Evolutionary conservation across 2,888 invertebrate genomes (phyloP).

Genomic region (Cantharis lateralis): DNA sequence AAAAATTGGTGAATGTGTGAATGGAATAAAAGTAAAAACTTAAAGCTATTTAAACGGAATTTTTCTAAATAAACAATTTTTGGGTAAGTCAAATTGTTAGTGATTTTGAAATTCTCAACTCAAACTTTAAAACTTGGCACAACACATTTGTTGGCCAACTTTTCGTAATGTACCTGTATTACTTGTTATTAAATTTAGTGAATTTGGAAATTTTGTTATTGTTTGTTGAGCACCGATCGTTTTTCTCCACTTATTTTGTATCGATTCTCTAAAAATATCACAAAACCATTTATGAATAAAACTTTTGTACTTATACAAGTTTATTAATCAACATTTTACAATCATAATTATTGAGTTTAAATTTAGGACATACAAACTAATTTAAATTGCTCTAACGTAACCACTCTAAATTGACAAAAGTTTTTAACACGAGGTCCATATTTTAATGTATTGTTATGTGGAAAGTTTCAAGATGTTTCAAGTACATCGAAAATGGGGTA

Average conservation of each 20-base stretch:
- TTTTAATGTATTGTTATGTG: background rate
- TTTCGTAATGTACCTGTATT: background rate
- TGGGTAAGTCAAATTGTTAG: background rate
- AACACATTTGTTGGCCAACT: background rate
- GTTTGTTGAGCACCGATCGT: background rate
- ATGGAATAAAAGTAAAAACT: background rate
- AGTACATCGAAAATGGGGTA: background rate
- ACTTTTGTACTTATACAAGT: background rate
- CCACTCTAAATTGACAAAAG: background rate
- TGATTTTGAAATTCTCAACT: background rate
- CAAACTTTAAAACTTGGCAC: background rate
- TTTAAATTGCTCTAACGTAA: background rate
- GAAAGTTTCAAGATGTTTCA: background rate
- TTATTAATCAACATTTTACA: background rate
- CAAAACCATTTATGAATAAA: conserved; percentile 1
- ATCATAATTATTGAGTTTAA: background rate
- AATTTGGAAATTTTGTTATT: background rate
- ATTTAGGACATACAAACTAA: background rate
- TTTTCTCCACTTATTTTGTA: background rate
- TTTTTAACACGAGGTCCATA: background rate
- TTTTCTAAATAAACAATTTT: background rate
- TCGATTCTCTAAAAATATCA: background rate
- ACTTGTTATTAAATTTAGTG: background rate
- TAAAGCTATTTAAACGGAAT: background rate
- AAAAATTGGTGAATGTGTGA: conserved; percentile 2